Evolutionary conservation across 2,113 vertebrate species (phyloP).

Genomic region (Machaerirhynchus nigripectus): DNA sequence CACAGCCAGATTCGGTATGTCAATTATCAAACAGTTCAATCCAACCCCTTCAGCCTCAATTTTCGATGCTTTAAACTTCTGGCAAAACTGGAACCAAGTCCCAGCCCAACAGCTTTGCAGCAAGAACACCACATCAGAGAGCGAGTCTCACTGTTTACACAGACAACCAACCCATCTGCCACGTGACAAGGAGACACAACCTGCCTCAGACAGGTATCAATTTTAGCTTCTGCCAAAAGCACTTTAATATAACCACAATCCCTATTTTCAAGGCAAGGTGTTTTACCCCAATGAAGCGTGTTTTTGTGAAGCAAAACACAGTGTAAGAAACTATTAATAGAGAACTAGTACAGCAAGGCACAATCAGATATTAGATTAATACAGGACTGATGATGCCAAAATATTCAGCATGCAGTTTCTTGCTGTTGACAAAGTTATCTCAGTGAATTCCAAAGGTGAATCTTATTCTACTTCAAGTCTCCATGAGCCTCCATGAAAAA

Average conservation of each 20-base stretch:
- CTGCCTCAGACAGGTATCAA: not conserved
- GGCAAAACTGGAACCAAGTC: not conserved
- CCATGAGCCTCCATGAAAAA: not conserved
- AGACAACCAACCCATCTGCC: not conserved
- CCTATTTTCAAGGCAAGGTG: not conserved
- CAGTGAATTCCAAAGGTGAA: not conserved
- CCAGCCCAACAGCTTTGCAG: not conserved
- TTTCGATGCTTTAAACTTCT: not conserved
- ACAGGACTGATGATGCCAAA: not conserved
- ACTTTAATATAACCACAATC: not conserved
- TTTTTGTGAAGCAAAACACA: not conserved
- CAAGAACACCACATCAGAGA: not conserved
- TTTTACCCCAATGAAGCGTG: not conserved
- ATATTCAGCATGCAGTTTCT: not conserved
- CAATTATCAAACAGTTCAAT: not conserved
- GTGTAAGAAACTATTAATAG: not conserved
- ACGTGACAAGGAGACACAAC: not conserved
- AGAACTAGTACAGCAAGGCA: not conserved
- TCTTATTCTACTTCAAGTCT: not conserved
- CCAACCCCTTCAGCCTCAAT: not conserved
- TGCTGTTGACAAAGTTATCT: not conserved
- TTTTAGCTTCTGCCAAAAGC: not conserved
- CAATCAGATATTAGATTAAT: not conserved
- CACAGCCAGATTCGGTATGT: not conserved
- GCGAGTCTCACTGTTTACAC: not conserved